Evolutionary conservation across 2,113 vertebrate genomes (phyloP).

Genomic region (Scopus umbretta): DNA sequence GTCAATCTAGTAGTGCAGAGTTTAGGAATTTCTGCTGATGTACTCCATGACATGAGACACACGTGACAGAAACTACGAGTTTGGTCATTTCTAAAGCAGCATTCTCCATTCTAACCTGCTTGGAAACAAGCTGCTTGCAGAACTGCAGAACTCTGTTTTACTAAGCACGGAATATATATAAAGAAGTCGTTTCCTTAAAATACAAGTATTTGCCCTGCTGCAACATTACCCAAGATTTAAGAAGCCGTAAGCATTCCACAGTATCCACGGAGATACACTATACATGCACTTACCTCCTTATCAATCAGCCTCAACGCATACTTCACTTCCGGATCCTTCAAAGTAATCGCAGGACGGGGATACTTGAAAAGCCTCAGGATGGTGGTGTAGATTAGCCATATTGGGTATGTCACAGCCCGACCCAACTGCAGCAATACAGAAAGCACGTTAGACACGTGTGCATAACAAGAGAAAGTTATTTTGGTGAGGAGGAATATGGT

Average conservation of each 20-base stretch:
- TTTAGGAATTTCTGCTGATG: neutral
- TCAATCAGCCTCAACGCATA: slow-evolving; percentile 72
- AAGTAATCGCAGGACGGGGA: slow-evolving; percentile 66
- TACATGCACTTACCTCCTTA: slow-evolving; percentile 56
- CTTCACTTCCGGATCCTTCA: slow-evolving; percentile 73
- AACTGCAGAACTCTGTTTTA: neutral
- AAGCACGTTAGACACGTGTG: fast-evolving
- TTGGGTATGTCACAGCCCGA: slow-evolving; percentile 49
- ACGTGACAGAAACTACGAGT: fast-evolving
- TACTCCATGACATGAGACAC: neutral
- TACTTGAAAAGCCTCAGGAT: slow-evolving; percentile 64
- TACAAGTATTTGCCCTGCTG: neutral
- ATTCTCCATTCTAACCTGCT: neutral
- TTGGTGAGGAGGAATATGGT: neutral
- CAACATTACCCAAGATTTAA: neutral
- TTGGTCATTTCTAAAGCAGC: neutral
- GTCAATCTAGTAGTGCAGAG: neutral
- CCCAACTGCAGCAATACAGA: slow-evolving; percentile 58
- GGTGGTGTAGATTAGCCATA: slow-evolving; percentile 60
- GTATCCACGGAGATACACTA: fast-evolving
- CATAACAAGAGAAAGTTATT: neutral
- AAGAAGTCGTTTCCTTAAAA: neutral
- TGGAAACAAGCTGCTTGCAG: neutral
- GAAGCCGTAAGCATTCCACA: neutral
- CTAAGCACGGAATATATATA: neutral